Conservation (phyloP, 2,888 invertebrate species). For the Agrochola lychnidis region DNA sequence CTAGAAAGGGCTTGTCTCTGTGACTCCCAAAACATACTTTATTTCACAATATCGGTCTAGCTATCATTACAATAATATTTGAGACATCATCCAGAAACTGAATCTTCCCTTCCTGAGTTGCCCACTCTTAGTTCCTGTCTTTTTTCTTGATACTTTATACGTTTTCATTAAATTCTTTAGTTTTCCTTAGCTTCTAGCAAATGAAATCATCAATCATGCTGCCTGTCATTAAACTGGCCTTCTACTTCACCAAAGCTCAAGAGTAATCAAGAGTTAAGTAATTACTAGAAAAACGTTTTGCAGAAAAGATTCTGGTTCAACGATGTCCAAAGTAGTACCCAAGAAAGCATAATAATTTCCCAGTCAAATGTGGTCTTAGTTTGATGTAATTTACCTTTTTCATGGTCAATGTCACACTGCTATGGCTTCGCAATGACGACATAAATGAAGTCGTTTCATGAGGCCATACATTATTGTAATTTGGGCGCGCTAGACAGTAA, state of each 20-base stretch:
- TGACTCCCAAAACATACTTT: neutral
- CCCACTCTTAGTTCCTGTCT: neutral
- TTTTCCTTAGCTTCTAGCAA: neutral
- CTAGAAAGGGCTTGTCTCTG: neutral
- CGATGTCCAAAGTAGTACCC: no score
- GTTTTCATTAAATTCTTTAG: neutral
- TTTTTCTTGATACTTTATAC: neutral
- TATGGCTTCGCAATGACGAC: neutral
- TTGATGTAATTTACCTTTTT: conserved; percentile 1
- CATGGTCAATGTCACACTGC: neutral
- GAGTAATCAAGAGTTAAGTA: neutral
- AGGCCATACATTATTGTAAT: neutral
- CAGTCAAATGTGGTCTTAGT: neutral
- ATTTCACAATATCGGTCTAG: neutral
- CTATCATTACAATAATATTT: neutral
- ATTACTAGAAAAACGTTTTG: neutral
- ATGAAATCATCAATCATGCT: neutral
- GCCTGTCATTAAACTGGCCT: neutral
- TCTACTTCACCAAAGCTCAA: neutral
- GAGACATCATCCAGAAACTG: neutral
- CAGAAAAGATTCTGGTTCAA: neutral
- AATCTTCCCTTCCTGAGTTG: neutral
- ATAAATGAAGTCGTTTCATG: neutral
- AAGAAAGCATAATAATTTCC: neutral
- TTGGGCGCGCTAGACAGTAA: neutral